A percentile compares a stretch with the other conserved stretches of the same genome.
Evolutionary conservation across 2,797 vertebrate genomes (phyloP).

Genomic region (Spondyliosoma cantharus): DNA sequence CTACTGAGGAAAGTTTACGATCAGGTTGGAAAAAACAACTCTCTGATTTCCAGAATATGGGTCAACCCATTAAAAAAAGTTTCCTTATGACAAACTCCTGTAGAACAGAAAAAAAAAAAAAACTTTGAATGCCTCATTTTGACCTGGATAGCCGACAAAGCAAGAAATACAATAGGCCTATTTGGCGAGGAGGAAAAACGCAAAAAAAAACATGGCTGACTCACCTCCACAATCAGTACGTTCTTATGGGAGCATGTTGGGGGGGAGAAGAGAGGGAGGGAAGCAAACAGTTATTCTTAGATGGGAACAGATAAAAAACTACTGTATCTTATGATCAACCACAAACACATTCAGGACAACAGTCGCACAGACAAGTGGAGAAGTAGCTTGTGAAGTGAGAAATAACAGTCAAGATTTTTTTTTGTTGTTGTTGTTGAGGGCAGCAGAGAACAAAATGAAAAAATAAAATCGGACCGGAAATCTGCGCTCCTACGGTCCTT

Average conservation of each 20-base stretch:
- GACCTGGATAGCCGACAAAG: slow-evolving; percentile 51
- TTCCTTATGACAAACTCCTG: slow-evolving; percentile 38
- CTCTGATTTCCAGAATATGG: slow-evolving; percentile 52
- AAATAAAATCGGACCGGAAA: slow-evolving; percentile 26
- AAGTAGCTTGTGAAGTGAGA: no score
- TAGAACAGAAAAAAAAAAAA: background rate
- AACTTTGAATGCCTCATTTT: slow-evolving; percentile 52
- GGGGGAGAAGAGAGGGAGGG: slow-evolving; percentile 41
- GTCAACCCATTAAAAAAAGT: slow-evolving; percentile 64
- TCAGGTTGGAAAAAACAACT: slow-evolving; percentile 20
- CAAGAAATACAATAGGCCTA: slow-evolving; percentile 38
- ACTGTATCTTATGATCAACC: slow-evolving; percentile 19
- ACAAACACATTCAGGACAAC: slow-evolving; percentile 30
- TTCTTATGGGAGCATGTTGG: slow-evolving; percentile 76
- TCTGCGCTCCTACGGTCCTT: slow-evolving; percentile 2
- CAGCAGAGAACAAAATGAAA: background rate
- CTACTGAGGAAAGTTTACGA: slow-evolving; percentile 32
- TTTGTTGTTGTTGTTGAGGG: background rate
- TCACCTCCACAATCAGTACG: slow-evolving; percentile 87
- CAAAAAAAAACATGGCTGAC: slow-evolving; percentile 58
- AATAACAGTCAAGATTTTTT: background rate
- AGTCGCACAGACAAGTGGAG: background rate
- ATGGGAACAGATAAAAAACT: slow-evolving; percentile 55
- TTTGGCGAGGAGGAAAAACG: slow-evolving; percentile 40
- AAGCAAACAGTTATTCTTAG: slow-evolving; percentile 54